These are phyloP conservation scores for Hippopotamyrus pictus DNA, from an alignment of 2,797 vertebrate species.

Conservation along the genomic window DNA sequence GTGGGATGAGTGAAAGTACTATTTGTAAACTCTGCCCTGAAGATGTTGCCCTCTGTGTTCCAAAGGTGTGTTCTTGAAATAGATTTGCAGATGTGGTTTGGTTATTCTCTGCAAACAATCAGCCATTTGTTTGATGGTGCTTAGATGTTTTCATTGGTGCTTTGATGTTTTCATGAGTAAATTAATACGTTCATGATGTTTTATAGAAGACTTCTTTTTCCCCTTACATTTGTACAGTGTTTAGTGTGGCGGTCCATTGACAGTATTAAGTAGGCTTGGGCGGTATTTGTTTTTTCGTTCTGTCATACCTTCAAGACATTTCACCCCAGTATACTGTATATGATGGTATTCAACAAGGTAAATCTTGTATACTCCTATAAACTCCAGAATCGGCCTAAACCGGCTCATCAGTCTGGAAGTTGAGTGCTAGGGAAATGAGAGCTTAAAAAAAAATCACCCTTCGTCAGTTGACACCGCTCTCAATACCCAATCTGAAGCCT, in stretches of 20 bases:
- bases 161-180: slow-evolving; percentile 13
- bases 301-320: background rate
- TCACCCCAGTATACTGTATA: background rate
- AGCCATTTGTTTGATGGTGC: slow-evolving; percentile 7
- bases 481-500: background rate
- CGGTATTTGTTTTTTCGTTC: background rate
- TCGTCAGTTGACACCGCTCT: background rate
- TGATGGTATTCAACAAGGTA: background rate
- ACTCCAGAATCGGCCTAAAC: background rate
- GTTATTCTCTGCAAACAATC: slow-evolving; percentile 3
- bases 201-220: background rate
- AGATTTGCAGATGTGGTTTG: background rate
- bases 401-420: background rate
- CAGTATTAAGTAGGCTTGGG: background rate
- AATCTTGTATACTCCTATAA: background rate
- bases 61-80: background rate
- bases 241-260: background rate
- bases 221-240: background rate
- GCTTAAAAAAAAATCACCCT: background rate
- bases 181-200: slow-evolving; percentile 12
- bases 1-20: background rate
- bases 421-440: background rate
- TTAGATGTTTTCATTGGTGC: slow-evolving; percentile 16
- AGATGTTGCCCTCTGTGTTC: background rate
- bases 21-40: background rate